Conservation (phyloP, 2,797 vertebrate species). For the Sciurus carolinensis region DNA sequence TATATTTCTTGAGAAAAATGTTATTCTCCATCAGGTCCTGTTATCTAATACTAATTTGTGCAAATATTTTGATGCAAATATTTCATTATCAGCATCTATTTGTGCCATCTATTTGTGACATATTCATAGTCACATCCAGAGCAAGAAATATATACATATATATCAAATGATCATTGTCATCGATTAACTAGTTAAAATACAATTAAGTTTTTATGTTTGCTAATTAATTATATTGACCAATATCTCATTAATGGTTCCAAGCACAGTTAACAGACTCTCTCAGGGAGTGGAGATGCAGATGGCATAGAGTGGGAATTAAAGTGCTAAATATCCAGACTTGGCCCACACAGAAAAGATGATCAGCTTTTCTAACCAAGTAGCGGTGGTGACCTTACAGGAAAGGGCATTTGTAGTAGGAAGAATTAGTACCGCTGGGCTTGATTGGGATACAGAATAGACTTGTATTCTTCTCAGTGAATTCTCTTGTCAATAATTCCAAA, state of each 20-base stretch:
- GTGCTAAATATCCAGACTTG: constrained; percentile 15
- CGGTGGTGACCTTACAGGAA: not conserved
- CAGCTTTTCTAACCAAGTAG: not conserved
- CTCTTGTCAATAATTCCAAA: not conserved
- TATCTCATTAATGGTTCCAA: constrained; percentile 65
- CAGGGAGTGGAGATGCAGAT: not conserved
- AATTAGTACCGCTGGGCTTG: not conserved
- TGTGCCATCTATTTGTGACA: not conserved
- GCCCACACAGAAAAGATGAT: not conserved
- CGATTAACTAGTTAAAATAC: constrained; percentile 68
- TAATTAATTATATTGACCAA: constrained; percentile 72
- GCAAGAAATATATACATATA: constrained; percentile 1
- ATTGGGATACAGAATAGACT: not conserved
- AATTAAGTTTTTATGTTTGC: constrained; percentile 53
- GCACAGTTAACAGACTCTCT: constrained; percentile 6
- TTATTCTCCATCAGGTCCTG: not conserved
- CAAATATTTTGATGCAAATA: constrained; percentile 47
- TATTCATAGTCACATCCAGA: constrained; percentile 47
- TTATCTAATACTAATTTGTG: constrained; percentile 58
- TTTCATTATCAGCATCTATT: constrained; percentile 39
- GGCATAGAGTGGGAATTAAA: not conserved
- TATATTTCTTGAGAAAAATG: constrained; percentile 57
- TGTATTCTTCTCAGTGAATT: not conserved
- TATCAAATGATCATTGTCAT: constrained; percentile 17
- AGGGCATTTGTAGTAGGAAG: not conserved